These are phyloP conservation scores for Ivindomyrus marchei DNA, from an alignment of 2,113 vertebrate genomes.

Conservation along the genomic window DNA sequence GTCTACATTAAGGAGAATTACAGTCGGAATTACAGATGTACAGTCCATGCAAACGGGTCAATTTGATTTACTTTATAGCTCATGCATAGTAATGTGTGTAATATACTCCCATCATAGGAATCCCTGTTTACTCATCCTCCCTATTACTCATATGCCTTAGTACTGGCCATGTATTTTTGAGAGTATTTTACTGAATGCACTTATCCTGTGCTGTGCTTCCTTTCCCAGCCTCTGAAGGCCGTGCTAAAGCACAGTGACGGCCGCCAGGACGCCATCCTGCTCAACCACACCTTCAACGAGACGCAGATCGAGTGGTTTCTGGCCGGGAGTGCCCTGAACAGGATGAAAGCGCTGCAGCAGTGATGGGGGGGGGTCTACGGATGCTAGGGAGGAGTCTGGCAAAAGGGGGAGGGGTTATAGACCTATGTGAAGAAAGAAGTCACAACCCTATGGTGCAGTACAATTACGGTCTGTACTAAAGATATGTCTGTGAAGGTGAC, in stretches of 20 bases:
- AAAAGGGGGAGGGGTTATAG: constrained; percentile 6
- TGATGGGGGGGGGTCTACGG: constrained; percentile 17
- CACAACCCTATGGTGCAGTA: background rate
- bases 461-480: background rate
- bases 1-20: background rate
- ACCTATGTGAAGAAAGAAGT: background rate
- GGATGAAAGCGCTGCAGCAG: constrained; percentile 84
- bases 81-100: background rate
- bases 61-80: background rate
- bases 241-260: constrained; percentile 87
- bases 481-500: background rate
- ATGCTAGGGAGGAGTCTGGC: background rate
- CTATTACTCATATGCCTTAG: background rate
- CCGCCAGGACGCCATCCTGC: constrained; percentile 73
- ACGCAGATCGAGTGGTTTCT: constrained; percentile 93
- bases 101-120: background rate
- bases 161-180: background rate
- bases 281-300: constrained; percentile 96
- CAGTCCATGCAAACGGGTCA: background rate
- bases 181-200: background rate
- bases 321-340: constrained; percentile 91
- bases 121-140: background rate
- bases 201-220: background rate
- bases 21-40: background rate
- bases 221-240: constrained; percentile 71